phyloP scores from a whole-genome alignment of 2,113 vertebrate species.

The Copsychus sechellarum region DNA sequence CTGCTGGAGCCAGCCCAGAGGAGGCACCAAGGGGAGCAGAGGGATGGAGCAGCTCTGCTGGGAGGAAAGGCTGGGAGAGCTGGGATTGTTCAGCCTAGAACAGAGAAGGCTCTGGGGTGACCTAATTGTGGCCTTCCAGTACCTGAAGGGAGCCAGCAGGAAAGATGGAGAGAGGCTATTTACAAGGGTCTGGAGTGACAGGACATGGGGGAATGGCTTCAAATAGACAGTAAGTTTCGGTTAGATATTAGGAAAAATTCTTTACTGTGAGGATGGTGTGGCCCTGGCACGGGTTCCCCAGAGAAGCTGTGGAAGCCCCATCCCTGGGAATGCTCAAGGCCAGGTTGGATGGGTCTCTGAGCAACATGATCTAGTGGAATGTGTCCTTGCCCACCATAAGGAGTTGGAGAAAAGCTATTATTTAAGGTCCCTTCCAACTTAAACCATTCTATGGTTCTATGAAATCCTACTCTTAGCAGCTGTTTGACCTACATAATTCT shows the following conservation, averaged over 20 bases:
- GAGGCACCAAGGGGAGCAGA: too few species aligned
- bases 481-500: neutral
- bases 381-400: neutral
- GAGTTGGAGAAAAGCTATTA: neutral
- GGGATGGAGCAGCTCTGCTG: too few species aligned
- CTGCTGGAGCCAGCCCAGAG: too few species aligned
- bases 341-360: accelerated
- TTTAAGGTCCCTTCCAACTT: neutral
- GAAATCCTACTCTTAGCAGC: neutral
- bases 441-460: neutral
- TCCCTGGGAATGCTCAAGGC: too few species aligned
- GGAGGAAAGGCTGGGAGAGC: too few species aligned
- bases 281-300: accelerated
- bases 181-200: accelerated
- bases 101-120: too few species aligned
- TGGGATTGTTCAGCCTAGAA: too few species aligned
- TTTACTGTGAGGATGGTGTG: accelerated
- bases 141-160: too few species aligned
- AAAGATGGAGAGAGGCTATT: neutral
- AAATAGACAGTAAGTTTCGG: neutral
- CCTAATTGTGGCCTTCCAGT: too few species aligned
- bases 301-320: neutral
- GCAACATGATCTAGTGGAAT: neutral
- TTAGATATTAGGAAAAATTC: neutral
- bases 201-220: neutral